phyloP scores from a whole-genome alignment of 2,113 vertebrate genomes.

The Potamarius usumacintae region DNA sequence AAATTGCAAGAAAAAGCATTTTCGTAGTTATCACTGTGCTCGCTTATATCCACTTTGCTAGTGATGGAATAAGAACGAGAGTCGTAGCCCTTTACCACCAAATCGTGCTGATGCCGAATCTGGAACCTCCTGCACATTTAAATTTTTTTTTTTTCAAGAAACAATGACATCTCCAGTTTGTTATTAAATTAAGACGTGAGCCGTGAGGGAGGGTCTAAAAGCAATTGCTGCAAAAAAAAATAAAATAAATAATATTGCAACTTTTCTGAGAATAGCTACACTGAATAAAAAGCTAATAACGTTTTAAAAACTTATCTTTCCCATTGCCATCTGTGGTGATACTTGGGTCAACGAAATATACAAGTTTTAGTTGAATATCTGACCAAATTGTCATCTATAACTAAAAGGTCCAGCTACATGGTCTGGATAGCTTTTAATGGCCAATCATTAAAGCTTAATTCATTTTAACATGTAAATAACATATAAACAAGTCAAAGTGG shows the following conservation, averaged over 20 bases:
- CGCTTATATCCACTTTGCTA: background rate
- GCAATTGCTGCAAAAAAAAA: background rate
- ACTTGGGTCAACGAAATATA: background rate
- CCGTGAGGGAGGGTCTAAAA: background rate
- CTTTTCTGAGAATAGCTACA: background rate
- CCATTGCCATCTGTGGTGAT: background rate
- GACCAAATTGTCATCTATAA: background rate
- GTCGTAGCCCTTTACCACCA: background rate
- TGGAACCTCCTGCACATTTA: background rate
- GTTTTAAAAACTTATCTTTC: background rate
- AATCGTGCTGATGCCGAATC: background rate
- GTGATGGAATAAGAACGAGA: background rate
- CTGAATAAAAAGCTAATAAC: background rate
- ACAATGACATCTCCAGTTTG: too few relatives aligned
- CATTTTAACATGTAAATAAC: background rate
- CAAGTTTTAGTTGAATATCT: background rate
- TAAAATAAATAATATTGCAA: background rate
- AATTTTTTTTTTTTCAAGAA: background rate
- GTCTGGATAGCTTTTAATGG: background rate
- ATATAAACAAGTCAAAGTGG: background rate
- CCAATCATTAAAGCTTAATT: background rate
- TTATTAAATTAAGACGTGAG: background rate
- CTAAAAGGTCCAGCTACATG: background rate
- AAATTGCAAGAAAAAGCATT: conserved; percentile 25
- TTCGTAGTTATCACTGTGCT: background rate